Evolutionary conservation across 1,140 invertebrate genomes (phyloP).

Genomic region (Musca domestica): DNA sequence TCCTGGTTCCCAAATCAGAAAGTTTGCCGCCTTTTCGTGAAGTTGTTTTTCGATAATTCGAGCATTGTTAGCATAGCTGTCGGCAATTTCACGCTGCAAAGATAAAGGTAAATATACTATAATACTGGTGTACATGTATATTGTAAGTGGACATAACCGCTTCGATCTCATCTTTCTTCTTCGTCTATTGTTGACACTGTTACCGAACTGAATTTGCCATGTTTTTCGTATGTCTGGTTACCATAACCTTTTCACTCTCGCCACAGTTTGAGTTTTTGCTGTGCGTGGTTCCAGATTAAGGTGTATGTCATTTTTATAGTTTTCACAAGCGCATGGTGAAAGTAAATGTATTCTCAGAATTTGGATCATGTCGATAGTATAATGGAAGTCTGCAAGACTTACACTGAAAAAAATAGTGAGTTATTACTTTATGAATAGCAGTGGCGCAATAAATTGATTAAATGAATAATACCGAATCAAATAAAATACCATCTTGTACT

Average conservation of each 20-base stretch:
- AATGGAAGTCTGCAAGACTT: conserved; percentile 81
- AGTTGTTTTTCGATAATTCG: conserved; percentile 97
- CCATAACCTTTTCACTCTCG: conserved; percentile 79
- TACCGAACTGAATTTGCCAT: conserved; percentile 99
- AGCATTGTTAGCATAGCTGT: conserved; percentile 98
- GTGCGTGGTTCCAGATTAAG: conserved; percentile 59
- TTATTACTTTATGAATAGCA: no score
- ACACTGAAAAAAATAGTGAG: conserved; percentile 33
- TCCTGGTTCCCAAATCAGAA: conserved; percentile 60
- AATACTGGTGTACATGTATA: conserved; percentile 38
- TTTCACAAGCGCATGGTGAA: conserved; percentile 71
- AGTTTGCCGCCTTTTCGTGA: conserved; percentile 94
- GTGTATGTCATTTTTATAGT: conserved; percentile 64
- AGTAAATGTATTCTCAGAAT: conserved; percentile 81
- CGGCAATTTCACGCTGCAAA: conserved; percentile 83
- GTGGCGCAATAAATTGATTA: no score
- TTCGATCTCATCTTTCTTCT: conserved; percentile 91
- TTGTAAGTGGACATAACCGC: conserved; percentile 62
- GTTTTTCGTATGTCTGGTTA: conserved; percentile 97
- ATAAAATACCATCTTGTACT: no score
- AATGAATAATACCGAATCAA: no score
- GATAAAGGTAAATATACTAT: conserved; percentile 20
- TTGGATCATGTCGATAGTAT: conserved; percentile 86
- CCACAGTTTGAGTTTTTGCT: conserved; percentile 21
- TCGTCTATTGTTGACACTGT: conserved; percentile 97